These are phyloP conservation scores for Holotrichia oblita DNA, from an alignment of 1,140 invertebrate species.

Conservation along the genomic window DNA sequence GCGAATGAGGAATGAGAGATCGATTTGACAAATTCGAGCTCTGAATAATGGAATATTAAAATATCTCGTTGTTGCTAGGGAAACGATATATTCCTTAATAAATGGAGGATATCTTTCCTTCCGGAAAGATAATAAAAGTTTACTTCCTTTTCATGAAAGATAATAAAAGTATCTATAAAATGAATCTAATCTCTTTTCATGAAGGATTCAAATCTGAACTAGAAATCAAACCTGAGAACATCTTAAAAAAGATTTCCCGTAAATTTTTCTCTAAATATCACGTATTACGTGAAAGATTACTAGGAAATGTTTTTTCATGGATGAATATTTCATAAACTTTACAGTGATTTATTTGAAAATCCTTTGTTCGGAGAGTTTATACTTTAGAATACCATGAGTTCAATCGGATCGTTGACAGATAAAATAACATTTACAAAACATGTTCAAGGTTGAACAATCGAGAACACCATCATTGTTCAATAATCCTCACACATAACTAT, in stretches of 20 bases:
- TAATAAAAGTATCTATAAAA: conserved; percentile 18
- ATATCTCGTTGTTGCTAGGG: conserved; percentile 6
- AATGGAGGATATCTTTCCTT: neutral
- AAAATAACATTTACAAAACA: too few species aligned
- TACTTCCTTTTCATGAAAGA: neutral
- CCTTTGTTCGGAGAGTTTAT: too few species aligned
- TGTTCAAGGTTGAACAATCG: too few species aligned
- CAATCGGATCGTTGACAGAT: too few species aligned
- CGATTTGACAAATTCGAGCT: conserved; percentile 1
- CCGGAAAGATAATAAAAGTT: neutral
- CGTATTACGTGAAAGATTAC: too few species aligned
- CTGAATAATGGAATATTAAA: conserved; percentile 21
- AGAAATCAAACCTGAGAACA: neutral
- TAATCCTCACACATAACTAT: too few species aligned
- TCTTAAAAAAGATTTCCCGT: neutral
- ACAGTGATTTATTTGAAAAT: too few species aligned
- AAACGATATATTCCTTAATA: neutral
- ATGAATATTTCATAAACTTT: neutral
- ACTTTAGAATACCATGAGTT: too few species aligned
- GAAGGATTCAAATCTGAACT: neutral
- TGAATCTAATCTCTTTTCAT: neutral
- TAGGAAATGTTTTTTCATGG: neutral
- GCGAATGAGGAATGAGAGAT: neutral
- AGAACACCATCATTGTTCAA: too few species aligned
- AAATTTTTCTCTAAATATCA: neutral